Conservation (phyloP, 2,888 invertebrate species). For the Entomobrya multifasciata region DNA sequence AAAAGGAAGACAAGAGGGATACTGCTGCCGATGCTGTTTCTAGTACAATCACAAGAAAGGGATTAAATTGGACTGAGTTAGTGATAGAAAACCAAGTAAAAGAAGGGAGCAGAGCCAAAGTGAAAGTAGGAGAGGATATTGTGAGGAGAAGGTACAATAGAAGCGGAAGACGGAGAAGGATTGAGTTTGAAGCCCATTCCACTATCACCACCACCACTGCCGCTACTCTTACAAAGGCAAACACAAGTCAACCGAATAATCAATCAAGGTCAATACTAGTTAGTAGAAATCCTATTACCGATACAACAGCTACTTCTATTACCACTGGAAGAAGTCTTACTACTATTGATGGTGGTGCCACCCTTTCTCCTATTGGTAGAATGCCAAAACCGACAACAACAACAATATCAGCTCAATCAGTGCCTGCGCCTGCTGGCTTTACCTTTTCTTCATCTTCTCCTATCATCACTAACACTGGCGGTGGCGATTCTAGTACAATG, state of each 20-base stretch:
- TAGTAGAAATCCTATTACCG: constrained; percentile 21
- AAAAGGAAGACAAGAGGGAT: not conserved
- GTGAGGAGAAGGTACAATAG: constrained; percentile 11
- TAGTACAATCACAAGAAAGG: not conserved
- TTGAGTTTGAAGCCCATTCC: constrained; percentile 32
- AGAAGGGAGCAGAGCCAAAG: constrained; percentile 7
- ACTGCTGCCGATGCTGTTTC: not conserved
- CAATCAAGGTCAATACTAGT: constrained; percentile 57
- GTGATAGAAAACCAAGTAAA: constrained; percentile 11
- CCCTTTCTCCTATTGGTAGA: constrained; percentile 22
- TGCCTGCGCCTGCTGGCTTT: constrained; percentile 54
- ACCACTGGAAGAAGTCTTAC: not conserved
- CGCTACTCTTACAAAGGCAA: constrained; percentile 13
- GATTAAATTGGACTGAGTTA: constrained; percentile 36
- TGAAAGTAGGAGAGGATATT: not conserved
- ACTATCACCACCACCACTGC: not conserved
- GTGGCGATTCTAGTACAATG: constrained; percentile 3
- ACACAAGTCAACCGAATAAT: constrained; percentile 55
- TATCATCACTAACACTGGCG: not conserved
- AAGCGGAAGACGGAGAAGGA: constrained; percentile 47
- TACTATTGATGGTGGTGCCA: not conserved
- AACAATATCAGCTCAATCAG: constrained; percentile 60
- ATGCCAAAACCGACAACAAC: constrained; percentile 37
- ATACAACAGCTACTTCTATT: too few relatives aligned
- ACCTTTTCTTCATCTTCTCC: constrained; percentile 13